Base-by-base conservation (phyloP, 2,888 invertebrate species). In the Cephus runcator region DNA sequence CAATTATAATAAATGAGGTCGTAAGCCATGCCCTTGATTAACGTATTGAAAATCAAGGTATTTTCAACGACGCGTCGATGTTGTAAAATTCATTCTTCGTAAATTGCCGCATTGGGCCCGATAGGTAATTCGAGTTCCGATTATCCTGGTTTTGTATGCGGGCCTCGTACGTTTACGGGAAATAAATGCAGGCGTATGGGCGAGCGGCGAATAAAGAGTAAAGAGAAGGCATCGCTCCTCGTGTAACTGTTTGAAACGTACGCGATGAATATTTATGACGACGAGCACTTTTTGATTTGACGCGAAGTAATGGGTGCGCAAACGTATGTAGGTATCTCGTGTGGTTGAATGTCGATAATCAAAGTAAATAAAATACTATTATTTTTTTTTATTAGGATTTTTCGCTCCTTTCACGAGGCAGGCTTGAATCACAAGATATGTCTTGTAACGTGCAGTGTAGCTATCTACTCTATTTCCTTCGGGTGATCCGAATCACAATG, bases 401-500 rank as follows among this genome's bases (percentile, higher is more conserved):
- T 56, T 23, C 9, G 9, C 1, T 56, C 56, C 9, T 56, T 56
- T 23, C 56, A 56, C 56, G 23, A 56, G 56, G 2, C 23, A 23
- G 2, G 2, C 23, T 56, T 23, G 9, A 56, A 56, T 56, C 56
- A 1, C 9, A 23, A 56, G 23, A 56, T 9, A 56, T 23, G 9
- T 23, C 56, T 56, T 56, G 56, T 9, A 56, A 23, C 9, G 23
- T 56, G 56, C 56, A 23, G 9, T 9, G 23, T 56, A 56, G 56
- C 4, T 36, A 36, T 15, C 23, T 23, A 9, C 56, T 23, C 56
- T 9, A 56, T 73, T 34, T 73, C 77, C 34, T 71, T 34, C 12
- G 31, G 9, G 30, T 33, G 56, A 40, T 76, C 76, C 75, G 77
- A 79, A 81, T 79, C 79, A 83, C 83, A 83, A 83, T 83, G 81